phyloP scores from a whole-genome alignment of 2,113 vertebrate species.

The Notechis scutatus region DNA sequence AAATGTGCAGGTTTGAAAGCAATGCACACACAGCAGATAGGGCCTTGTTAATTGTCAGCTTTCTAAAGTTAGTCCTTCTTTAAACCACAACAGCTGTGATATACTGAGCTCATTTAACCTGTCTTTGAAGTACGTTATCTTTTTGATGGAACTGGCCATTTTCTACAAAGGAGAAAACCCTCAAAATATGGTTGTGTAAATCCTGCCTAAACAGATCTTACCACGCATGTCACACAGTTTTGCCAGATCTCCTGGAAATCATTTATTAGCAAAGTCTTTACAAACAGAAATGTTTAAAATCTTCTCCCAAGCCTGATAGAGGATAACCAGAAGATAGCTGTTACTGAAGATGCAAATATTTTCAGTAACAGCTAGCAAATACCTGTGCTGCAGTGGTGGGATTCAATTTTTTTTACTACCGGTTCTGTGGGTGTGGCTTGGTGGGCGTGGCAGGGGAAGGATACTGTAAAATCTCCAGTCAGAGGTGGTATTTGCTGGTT shows the following conservation, averaged over 20 bases:
- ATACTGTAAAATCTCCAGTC: too few relatives aligned
- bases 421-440: too few relatives aligned
- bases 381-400: background rate
- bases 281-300: background rate
- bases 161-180: background rate
- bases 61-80: background rate
- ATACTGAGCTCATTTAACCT: conserved; percentile 1
- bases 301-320: background rate
- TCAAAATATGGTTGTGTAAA: background rate
- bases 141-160: background rate
- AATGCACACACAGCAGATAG: background rate
- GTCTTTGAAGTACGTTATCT: background rate
- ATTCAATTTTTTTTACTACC: too few relatives aligned
- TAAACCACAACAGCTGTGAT: background rate
- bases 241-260: background rate
- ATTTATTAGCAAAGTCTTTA: background rate
- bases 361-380: background rate
- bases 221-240: background rate
- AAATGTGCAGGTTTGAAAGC: background rate
- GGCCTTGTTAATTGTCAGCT: background rate
- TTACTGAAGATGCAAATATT: background rate
- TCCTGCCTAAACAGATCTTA: background rate
- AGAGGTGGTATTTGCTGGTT: too few relatives aligned
- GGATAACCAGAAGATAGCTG: background rate
- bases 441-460: too few relatives aligned